phyloP scores from a whole-genome alignment of 2,888 invertebrate genomes.

The Cantharis lateralis region DNA sequence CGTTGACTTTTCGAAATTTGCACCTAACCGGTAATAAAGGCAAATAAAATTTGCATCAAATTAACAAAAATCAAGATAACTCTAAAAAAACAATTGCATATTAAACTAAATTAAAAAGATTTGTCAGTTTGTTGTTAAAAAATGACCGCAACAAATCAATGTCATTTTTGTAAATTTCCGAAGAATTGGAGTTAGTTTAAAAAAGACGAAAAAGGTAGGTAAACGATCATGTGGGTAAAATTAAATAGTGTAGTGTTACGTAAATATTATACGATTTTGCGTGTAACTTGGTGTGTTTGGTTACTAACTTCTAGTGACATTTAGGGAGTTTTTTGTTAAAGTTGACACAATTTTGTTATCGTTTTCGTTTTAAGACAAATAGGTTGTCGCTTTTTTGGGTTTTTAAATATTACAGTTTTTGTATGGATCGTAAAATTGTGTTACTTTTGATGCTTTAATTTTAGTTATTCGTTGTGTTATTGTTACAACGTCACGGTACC shows the following conservation, averaged over 20 bases:
- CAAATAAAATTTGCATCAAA: background rate
- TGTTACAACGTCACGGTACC: background rate
- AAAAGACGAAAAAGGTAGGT: background rate
- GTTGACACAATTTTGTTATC: slow-evolving; percentile 10
- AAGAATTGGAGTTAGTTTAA: background rate
- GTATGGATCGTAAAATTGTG: background rate
- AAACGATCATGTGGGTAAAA: background rate
- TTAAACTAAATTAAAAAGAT: background rate
- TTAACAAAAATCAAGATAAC: background rate
- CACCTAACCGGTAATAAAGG: background rate
- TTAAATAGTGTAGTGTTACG: background rate
- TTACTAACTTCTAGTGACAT: background rate
- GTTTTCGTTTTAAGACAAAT: slow-evolving; percentile 12
- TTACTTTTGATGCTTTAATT: background rate
- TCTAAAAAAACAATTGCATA: background rate
- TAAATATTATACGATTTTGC: background rate
- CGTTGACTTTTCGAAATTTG: background rate
- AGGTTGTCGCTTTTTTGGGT: slow-evolving; percentile 16
- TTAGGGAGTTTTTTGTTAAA: background rate
- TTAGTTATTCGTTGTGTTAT: background rate
- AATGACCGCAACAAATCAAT: background rate
- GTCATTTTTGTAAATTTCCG: background rate
- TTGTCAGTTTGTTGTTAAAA: background rate
- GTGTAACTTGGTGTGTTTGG: background rate
- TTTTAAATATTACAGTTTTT: slow-evolving; percentile 6